A percentile compares a stretch with the other conserved stretches of the same genome.
phyloP scores from a whole-genome alignment of 2,113 vertebrate genomes.

The Aegotheles bennettii region DNA sequence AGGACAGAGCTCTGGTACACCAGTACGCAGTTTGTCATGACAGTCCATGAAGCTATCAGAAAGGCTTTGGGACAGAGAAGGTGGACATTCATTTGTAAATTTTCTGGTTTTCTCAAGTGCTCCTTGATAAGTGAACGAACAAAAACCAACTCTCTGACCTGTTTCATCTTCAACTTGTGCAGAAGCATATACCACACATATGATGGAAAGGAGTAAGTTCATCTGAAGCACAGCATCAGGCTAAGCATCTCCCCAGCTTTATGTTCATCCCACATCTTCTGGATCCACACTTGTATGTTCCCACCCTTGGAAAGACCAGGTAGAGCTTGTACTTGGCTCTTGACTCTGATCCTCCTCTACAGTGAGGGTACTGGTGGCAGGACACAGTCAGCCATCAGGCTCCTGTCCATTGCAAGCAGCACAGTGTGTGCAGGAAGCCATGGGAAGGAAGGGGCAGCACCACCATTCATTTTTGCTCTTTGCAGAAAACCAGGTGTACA shows the following conservation, averaged over 20 bases:
- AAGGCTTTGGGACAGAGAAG: not conserved
- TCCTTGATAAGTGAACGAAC: not conserved
- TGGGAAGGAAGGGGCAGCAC: not conserved
- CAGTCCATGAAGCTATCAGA: not conserved
- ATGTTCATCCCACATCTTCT: not conserved
- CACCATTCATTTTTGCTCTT: not conserved
- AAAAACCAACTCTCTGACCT: not conserved
- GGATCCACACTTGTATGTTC: too few relatives aligned
- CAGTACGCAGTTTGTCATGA: not conserved
- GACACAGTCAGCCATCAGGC: not conserved
- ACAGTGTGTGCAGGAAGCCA: accelerated
- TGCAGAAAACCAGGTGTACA: not conserved
- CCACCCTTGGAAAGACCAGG: not conserved
- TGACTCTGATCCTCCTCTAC: not conserved
- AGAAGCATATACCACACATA: not conserved
- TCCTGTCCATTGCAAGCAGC: not conserved
- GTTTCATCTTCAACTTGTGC: not conserved
- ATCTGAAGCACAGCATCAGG: not conserved
- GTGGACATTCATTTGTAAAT: not conserved
- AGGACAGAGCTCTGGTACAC: not conserved
- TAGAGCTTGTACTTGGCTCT: not conserved
- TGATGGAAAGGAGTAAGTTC: not conserved
- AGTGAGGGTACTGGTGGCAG: not conserved
- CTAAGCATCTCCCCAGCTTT: not conserved
- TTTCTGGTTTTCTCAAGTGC: not conserved